These are phyloP conservation scores for Cebus imitator DNA, from an alignment of 2,113 vertebrate species.

Conservation along the genomic window DNA sequence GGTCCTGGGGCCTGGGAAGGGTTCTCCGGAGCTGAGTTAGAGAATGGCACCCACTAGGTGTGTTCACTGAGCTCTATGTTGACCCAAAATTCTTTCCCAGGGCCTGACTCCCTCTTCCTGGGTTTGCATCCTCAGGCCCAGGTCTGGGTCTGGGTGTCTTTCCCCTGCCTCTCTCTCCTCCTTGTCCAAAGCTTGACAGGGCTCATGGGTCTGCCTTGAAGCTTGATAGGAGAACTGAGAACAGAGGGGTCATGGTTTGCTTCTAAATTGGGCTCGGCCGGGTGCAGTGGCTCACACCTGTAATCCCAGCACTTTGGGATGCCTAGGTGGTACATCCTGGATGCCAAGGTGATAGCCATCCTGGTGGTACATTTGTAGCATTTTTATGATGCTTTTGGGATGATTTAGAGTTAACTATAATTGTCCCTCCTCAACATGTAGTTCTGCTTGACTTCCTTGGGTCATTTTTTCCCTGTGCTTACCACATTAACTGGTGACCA, in stretches of 20 bases:
- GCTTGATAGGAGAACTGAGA: not conserved
- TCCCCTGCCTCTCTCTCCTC: not conserved
- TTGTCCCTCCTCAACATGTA: not conserved
- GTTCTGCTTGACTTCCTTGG: not conserved
- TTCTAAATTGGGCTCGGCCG: not conserved
- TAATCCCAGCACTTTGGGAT: too few relatives aligned
- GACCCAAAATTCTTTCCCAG: not conserved
- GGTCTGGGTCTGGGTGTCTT: not conserved
- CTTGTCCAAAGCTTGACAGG: not conserved
- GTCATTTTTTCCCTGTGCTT: not conserved
- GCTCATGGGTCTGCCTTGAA: not conserved
- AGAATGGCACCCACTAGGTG: fast-evolving
- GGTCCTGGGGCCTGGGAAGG: not conserved
- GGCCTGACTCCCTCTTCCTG: not conserved
- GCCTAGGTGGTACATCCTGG: too few relatives aligned
- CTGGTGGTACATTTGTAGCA: not conserved
- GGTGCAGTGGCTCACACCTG: too few relatives aligned
- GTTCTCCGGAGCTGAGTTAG: not conserved
- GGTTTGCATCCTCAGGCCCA: not conserved
- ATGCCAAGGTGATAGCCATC: not conserved
- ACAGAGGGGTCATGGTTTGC: not conserved
- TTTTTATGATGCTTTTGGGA: not conserved
- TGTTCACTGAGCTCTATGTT: not conserved
- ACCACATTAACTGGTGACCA: not conserved
- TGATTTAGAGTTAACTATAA: not conserved